A percentile compares a stretch with the other conserved stretches of the same genome.
phyloP scores from a whole-genome alignment of 2,888 invertebrate species.

The Caenorhabditis drosophilae region DNA sequence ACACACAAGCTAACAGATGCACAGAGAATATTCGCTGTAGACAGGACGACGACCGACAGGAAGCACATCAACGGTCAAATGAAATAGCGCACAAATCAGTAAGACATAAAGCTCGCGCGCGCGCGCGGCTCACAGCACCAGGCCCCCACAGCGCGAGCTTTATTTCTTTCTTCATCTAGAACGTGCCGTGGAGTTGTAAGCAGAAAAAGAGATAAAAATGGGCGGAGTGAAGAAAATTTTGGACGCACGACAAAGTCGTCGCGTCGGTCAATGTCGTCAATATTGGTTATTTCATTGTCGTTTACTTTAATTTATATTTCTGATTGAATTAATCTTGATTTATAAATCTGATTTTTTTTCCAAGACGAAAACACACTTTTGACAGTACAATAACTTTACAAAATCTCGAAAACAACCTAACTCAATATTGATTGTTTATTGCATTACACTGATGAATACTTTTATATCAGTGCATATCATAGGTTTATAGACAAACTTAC shows the following conservation, averaged over 20 bases:
- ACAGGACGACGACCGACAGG: conserved; percentile 6
- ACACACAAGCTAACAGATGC: too few species aligned
- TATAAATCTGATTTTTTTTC: not conserved
- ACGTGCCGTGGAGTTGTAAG: too few species aligned
- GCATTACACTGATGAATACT: too few species aligned
- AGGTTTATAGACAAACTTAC: too few species aligned
- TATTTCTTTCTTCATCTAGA: not conserved
- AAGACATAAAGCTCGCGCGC: conserved; percentile 10
- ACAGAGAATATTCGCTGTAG: too few species aligned
- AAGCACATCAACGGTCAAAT: conserved; percentile 8
- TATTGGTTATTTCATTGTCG: not conserved
- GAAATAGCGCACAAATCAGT: conserved; percentile 24
- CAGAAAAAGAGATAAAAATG: not conserved
- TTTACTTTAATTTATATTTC: too few species aligned
- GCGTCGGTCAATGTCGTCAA: not conserved
- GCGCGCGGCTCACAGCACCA: not conserved
- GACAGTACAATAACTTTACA: too few species aligned
- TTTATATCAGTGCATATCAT: too few species aligned
- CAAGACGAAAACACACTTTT: not conserved
- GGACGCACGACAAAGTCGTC: not conserved
- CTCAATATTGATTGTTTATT: too few species aligned
- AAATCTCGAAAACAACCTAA: not conserved
- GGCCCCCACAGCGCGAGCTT: too few species aligned
- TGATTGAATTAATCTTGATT: too few species aligned
- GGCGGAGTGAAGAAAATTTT: not conserved